Conservation (phyloP, 2,797 vertebrate genomes). For the Cacajao melanocephalus region DNA sequence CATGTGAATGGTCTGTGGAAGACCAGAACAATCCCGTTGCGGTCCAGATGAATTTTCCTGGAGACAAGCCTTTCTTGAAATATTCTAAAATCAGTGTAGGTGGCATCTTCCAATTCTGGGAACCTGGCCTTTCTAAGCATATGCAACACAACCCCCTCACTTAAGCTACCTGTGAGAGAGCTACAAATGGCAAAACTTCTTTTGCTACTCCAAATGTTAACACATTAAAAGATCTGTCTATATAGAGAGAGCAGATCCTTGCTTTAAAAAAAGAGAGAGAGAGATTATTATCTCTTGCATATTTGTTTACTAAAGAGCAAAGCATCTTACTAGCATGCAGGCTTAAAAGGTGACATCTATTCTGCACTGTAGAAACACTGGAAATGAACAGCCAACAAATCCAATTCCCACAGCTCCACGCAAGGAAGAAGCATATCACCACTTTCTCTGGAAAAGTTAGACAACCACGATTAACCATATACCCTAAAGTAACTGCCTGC, state of each 20-base stretch:
- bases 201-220: slow-evolving; percentile 5
- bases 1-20: neutral
- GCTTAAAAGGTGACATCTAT: slow-evolving; percentile 45
- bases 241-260: slow-evolving; percentile 1
- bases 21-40: neutral
- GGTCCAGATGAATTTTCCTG: neutral
- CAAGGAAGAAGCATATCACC: neutral
- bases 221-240: neutral
- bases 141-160: neutral
- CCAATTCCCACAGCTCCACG: neutral
- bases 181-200: neutral
- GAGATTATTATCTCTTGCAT: neutral
- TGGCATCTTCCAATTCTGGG: neutral
- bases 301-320: slow-evolving; percentile 55
- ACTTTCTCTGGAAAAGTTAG: slow-evolving; percentile 46
- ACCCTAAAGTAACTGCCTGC: neutral
- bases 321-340: slow-evolving; percentile 31
- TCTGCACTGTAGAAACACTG: slow-evolving; percentile 39
- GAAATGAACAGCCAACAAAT: slow-evolving; percentile 10
- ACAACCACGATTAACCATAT: slow-evolving; percentile 3
- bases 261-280: slow-evolving; percentile 23
- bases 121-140: neutral
- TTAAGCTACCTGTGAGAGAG: neutral
- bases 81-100: neutral
- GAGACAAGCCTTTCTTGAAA: neutral